A percentile compares a stretch with the other conserved stretches of the same genome.
Evolutionary conservation across 2,888 invertebrate species (phyloP).

Genomic region (Callosobruchus maculatus): DNA sequence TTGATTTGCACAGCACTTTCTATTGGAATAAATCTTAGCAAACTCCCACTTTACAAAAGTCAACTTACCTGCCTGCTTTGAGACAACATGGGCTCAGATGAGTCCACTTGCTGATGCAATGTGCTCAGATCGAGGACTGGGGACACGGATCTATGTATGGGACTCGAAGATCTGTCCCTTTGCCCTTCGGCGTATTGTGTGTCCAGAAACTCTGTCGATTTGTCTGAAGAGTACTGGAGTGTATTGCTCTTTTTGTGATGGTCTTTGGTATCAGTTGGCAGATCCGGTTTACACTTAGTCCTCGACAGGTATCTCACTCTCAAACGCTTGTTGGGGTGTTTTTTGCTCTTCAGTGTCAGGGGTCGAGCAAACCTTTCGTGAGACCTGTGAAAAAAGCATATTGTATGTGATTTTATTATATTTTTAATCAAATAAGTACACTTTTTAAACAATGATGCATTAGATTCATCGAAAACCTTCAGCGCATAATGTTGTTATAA

Average conservation of each 20-base stretch:
- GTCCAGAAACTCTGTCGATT: not conserved
- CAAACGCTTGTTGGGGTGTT: conserved; percentile 35
- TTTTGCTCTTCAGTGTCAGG: conserved; percentile 56
- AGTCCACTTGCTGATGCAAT: conserved; percentile 57
- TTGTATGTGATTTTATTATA: not conserved
- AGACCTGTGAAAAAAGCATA: conserved; percentile 34
- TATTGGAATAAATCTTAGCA: too few species aligned
- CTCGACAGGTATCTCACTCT: conserved; percentile 27
- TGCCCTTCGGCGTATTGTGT: conserved; percentile 34
- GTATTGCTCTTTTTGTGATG: conserved; percentile 14
- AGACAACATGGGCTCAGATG: conserved; percentile 51
- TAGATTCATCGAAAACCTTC: too few species aligned
- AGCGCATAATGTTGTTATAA: too few species aligned
- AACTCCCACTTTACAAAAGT: too few species aligned
- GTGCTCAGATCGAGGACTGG: conserved; percentile 55
- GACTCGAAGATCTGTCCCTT: conserved; percentile 42
- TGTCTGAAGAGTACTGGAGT: not conserved
- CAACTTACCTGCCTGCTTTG: conserved; percentile 33
- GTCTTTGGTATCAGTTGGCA: conserved; percentile 25
- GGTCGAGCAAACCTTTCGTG: conserved; percentile 63
- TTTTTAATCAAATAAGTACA: too few species aligned
- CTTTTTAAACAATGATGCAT: too few species aligned
- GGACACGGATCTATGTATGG: conserved; percentile 38
- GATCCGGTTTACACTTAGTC: conserved; percentile 40
- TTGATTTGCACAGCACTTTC: too few species aligned